Evolutionary conservation across 2,797 vertebrate species (phyloP).

Genomic region (Bufotes viridis): DNA sequence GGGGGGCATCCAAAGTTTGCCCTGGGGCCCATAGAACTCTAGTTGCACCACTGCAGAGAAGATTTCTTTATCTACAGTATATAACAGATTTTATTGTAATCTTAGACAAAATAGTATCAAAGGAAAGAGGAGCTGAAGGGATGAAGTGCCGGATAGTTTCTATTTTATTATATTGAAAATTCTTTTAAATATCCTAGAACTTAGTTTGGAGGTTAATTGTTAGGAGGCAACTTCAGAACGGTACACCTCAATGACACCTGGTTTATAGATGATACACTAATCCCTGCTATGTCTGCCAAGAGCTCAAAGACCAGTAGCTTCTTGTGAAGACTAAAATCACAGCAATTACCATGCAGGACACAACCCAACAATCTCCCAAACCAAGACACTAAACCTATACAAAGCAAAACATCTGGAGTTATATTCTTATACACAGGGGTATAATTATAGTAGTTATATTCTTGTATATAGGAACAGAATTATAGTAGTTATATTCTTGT

Average conservation of each 20-base stretch:
- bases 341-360: background rate
- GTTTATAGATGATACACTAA: background rate
- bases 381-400: no score
- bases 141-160: no score
- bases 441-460: background rate
- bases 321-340: background rate
- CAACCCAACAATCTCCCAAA: background rate
- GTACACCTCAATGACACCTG: background rate
- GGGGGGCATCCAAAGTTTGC: no score
- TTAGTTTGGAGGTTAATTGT: background rate
- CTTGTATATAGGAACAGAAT: background rate
- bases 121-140: no score
- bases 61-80: no score
- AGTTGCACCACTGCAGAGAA: no score
- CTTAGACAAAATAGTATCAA: no score
- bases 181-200: background rate
- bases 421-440: background rate
- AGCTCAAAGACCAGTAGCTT: slow-evolving; percentile 11
- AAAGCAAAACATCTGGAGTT: background rate
- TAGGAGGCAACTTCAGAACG: background rate
- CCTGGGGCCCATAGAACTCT: no score
- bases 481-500: background rate
- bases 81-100: no score
- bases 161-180: no score
- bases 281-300: background rate